These are phyloP conservation scores for Leptosomus discolor DNA, from an alignment of 2,113 vertebrate genomes.

Conservation along the genomic window DNA sequence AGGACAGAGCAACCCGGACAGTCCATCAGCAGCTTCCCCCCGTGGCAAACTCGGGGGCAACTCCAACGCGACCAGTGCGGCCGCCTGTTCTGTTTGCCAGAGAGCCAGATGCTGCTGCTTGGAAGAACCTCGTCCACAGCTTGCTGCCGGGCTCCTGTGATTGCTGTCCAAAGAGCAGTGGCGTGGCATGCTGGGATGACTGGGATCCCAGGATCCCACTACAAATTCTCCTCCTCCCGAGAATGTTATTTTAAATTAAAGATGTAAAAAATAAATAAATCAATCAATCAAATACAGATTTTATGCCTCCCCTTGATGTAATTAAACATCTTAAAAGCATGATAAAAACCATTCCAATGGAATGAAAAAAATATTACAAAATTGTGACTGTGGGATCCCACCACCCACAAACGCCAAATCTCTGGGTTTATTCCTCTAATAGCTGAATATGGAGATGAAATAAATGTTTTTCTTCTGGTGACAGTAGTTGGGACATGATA, in stretches of 20 bases:
- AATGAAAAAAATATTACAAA: not conserved
- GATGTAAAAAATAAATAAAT: not conserved
- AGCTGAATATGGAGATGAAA: not conserved
- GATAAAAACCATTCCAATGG: accelerated
- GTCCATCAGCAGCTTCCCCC: conserved; percentile 21
- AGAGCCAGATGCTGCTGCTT: conserved; percentile 78
- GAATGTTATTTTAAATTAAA: conserved; percentile 1
- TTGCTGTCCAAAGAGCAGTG: conserved; percentile 69
- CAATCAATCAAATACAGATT: not conserved
- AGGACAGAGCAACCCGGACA: conserved; percentile 14
- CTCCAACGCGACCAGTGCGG: conserved; percentile 25
- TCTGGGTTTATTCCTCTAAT: not conserved
- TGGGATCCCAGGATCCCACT: conserved; percentile 35
- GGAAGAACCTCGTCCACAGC: conserved; percentile 74
- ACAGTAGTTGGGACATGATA: not conserved
- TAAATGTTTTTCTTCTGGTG: not conserved
- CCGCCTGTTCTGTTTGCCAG: conserved; percentile 70
- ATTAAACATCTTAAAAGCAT: not conserved
- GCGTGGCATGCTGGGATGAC: conserved; percentile 37
- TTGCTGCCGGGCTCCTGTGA: conserved; percentile 74
- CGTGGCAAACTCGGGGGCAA: conserved; percentile 53
- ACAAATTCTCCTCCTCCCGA: not conserved
- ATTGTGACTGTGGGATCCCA: accelerated
- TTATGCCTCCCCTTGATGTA: not conserved
- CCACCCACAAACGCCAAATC: not conserved